Percentiles rank a stretch among this genome's conserved stretches.
Conservation (phyloP, 2,888 invertebrate species). For the Agriopis leucophaearia region DNA sequence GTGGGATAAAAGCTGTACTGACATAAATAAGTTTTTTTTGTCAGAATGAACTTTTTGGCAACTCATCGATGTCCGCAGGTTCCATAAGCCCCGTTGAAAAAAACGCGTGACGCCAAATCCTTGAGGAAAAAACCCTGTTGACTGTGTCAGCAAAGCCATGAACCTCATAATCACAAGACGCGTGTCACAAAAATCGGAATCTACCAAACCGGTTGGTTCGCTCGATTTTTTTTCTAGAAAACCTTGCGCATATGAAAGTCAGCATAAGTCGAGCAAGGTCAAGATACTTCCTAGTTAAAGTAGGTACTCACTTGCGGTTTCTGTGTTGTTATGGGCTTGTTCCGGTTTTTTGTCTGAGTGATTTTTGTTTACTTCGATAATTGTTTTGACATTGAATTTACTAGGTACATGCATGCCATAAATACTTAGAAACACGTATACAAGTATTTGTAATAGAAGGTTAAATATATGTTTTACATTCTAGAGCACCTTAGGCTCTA, state of each 20-base stretch:
- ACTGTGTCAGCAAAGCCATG: slow-evolving; percentile 18
- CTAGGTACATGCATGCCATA: not conserved
- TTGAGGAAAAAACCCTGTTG: not conserved
- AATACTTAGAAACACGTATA: not conserved
- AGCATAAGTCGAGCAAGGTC: slow-evolving; percentile 58
- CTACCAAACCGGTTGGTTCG: slow-evolving; percentile 24
- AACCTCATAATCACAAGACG: slow-evolving; percentile 12
- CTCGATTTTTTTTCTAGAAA: slow-evolving; percentile 32
- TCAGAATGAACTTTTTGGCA: too few species aligned
- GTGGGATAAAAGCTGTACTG: too few species aligned
- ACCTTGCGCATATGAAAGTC: slow-evolving; percentile 50
- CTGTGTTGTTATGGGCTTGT: slow-evolving; percentile 44
- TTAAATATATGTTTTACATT: not conserved
- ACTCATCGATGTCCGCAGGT: too few species aligned
- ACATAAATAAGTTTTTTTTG: too few species aligned
- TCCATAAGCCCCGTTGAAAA: too few species aligned
- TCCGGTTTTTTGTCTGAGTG: slow-evolving; percentile 28
- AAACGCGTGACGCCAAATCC: too few species aligned
- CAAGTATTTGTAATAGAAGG: not conserved
- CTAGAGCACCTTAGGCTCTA: not conserved
- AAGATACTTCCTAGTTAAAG: slow-evolving; percentile 51
- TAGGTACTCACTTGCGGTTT: slow-evolving; percentile 40
- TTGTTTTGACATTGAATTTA: slow-evolving; percentile 25
- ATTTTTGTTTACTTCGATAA: slow-evolving; percentile 20
- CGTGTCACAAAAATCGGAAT: slow-evolving; percentile 25